Conservation (phyloP, 2,888 invertebrate species). For the Latrodectus elegans region DNA sequence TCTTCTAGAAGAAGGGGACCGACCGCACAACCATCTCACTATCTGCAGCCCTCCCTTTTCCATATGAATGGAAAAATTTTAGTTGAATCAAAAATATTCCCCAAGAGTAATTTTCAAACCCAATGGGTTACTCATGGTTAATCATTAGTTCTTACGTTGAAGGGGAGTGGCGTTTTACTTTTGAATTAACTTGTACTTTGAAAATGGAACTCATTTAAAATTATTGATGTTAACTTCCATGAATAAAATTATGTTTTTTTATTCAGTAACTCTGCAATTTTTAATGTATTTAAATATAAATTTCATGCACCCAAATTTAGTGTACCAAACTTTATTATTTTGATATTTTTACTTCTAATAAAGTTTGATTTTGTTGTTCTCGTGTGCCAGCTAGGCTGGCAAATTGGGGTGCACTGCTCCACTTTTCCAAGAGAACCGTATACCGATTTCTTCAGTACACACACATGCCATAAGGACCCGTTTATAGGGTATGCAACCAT, state of each 20-base stretch:
- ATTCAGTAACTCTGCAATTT: too few relatives aligned
- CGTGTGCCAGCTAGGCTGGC: too few relatives aligned
- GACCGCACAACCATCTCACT: neutral
- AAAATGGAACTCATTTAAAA: neutral
- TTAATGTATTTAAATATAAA: too few relatives aligned
- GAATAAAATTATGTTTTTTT: neutral
- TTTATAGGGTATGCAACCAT: too few relatives aligned
- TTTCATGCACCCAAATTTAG: too few relatives aligned
- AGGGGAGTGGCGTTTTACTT: neutral
- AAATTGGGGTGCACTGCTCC: too few relatives aligned
- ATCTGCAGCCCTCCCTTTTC: neutral
- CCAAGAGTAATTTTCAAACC: neutral
- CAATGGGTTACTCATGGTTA: constrained; percentile 5
- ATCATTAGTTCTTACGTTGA: neutral
- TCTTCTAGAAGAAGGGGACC: neutral
- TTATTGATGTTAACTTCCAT: neutral
- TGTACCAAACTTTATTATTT: too few relatives aligned
- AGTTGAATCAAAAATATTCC: neutral
- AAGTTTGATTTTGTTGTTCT: too few relatives aligned
- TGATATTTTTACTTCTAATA: too few relatives aligned
- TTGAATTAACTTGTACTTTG: neutral
- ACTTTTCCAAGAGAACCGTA: too few relatives aligned
- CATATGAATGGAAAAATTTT: constrained; percentile 15
- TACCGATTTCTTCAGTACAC: too few relatives aligned
- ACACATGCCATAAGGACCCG: too few relatives aligned